phyloP scores from a whole-genome alignment of 2,888 invertebrate genomes.

The Drosophila austrosaltans region DNA sequence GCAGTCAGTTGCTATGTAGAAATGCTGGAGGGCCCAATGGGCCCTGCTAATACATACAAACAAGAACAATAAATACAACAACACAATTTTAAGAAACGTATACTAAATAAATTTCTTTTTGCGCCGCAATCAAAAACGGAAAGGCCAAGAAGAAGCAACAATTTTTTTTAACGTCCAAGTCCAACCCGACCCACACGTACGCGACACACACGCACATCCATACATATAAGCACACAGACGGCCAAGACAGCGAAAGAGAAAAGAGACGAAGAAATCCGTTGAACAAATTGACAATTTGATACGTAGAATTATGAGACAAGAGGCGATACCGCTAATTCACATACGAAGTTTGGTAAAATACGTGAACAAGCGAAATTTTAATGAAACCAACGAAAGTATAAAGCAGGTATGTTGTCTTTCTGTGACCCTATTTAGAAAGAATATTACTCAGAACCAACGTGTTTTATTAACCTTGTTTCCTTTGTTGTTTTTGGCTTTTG shows the following conservation, averaged over 20 bases:
- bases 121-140: slow-evolving; percentile 19
- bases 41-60: slow-evolving; percentile 33
- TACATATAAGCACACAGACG: slow-evolving; percentile 22
- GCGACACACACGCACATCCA: slow-evolving; percentile 22
- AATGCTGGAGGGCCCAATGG: slow-evolving; percentile 60
- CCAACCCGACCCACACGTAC: slow-evolving; percentile 36
- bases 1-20: slow-evolving; percentile 59
- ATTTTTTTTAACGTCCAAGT: slow-evolving; percentile 41
- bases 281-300: slow-evolving; percentile 59
- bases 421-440: slow-evolving; percentile 14
- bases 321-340: slow-evolving; percentile 99
- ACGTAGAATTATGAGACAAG: slow-evolving; percentile 97
- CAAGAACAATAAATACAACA: slow-evolving; percentile 20
- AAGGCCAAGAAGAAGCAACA: slow-evolving; percentile 33
- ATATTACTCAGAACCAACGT: neutral
- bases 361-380: slow-evolving; percentile 97
- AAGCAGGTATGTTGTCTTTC: slow-evolving; percentile 88
- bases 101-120: slow-evolving; percentile 18
- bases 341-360: slow-evolving; percentile 98
- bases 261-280: slow-evolving; percentile 33
- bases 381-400: slow-evolving; percentile 94
- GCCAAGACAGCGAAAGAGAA: slow-evolving; percentile 29
- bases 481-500: slow-evolving; percentile 13
- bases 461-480: slow-evolving; percentile 54
- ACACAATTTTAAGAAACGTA: slow-evolving; percentile 15